Evolutionary conservation across 2,888 invertebrate species (phyloP).

Genomic region (Ecliptopera silaceata): DNA sequence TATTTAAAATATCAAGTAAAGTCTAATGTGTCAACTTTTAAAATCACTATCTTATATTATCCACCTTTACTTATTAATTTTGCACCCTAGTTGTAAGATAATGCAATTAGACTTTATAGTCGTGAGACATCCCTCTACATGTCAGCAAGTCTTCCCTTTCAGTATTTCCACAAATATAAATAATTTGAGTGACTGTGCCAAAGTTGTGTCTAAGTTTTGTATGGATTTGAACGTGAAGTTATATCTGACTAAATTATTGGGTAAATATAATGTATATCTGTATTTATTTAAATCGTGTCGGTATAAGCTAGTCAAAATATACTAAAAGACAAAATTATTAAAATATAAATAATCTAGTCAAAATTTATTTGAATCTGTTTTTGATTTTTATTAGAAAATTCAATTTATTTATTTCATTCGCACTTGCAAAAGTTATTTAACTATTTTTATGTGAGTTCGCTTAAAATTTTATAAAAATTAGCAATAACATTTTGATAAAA

Average conservation of each 20-base stretch:
- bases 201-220: constrained; percentile 62
- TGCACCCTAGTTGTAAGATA: constrained; percentile 75
- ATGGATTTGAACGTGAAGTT: constrained; percentile 52
- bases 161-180: constrained; percentile 64
- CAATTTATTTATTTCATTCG: constrained; percentile 53
- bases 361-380: constrained; percentile 69
- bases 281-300: constrained; percentile 45
- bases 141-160: constrained; percentile 76
- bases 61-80: constrained; percentile 71
- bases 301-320: constrained; percentile 75
- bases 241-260: constrained; percentile 52
- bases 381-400: constrained; percentile 47
- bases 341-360: constrained; percentile 72
- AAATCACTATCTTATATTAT: constrained; percentile 52
- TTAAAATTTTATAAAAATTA: constrained; percentile 64
- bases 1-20: constrained; percentile 33
- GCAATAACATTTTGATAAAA: constrained; percentile 80
- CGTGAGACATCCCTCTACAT: constrained; percentile 67
- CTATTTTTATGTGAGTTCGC: constrained; percentile 67
- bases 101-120: constrained; percentile 62
- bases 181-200: constrained; percentile 73
- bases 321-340: constrained; percentile 61
- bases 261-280: constrained; percentile 40
- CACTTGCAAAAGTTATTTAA: constrained; percentile 53
- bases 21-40: constrained; percentile 37